Conservation (phyloP, 1,140 invertebrate genomes). For the Leptinotarsa undecemlineata region DNA sequence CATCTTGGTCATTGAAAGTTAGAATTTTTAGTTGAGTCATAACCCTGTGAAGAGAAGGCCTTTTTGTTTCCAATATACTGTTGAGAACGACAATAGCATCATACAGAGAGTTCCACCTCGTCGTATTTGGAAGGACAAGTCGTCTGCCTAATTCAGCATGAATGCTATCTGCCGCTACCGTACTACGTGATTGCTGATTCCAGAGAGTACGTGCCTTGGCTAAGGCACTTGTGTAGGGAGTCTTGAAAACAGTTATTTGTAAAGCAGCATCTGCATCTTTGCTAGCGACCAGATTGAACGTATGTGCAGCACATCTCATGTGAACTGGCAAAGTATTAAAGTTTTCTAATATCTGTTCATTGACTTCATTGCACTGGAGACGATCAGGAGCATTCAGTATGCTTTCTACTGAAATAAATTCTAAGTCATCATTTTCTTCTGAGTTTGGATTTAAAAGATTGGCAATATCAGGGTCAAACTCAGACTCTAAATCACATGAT, state of each 20-base stretch:
- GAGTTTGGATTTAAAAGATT: conserved; percentile 8
- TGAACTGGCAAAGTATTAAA: neutral
- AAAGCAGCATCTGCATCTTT: conserved; percentile 5
- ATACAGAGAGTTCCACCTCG: conserved; percentile 4
- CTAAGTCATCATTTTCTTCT: conserved; percentile 5
- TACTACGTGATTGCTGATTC: conserved; percentile 2
- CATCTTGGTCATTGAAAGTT: neutral
- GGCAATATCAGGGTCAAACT: conserved; percentile 4
- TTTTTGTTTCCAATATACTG: neutral
- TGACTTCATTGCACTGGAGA: conserved; percentile 5
- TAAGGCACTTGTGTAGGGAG: neutral
- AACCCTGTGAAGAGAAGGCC: neutral
- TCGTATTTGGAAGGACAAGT: neutral
- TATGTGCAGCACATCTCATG: conserved; percentile 7
- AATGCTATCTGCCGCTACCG: neutral
- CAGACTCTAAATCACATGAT: conserved; percentile 4
- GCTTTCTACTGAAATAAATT: conserved; percentile 6
- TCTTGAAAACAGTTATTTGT: conserved; percentile 8
- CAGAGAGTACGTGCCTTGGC: neutral
- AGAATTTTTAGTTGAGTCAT: neutral
- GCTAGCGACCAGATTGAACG: conserved; percentile 7
- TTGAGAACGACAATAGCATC: conserved; percentile 7
- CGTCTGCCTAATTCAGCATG: neutral
- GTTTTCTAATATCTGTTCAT: conserved; percentile 8
- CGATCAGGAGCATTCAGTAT: conserved; percentile 7